Percentiles rank a stretch among this genome's conserved stretches.
These are phyloP conservation scores for Heterodera schachtii DNA, from an alignment of 1,140 invertebrate genomes.

Conservation along the genomic window DNA sequence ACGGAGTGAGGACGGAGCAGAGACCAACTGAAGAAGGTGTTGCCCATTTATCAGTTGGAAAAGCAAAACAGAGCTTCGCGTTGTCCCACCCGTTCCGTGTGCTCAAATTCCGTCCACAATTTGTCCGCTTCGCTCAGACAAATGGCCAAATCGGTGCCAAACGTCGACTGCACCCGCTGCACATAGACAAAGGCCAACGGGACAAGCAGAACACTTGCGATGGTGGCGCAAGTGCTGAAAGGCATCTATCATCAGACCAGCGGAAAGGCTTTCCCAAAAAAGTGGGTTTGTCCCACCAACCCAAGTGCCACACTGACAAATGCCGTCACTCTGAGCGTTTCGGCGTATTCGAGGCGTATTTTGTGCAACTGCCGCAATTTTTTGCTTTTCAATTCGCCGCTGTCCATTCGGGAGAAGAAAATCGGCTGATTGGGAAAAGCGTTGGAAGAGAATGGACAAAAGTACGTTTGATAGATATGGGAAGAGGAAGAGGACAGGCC, in stretches of 20 bases:
- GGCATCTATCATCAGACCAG: neutral
- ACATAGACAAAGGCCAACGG: constrained; percentile 19
- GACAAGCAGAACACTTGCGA: constrained; percentile 10
- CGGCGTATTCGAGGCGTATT: constrained; percentile 13
- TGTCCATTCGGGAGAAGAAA: neutral
- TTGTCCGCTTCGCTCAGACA: constrained; percentile 3
- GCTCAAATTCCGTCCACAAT: constrained; percentile 3
- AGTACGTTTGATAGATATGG: neutral
- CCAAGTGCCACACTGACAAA: constrained; percentile 23
- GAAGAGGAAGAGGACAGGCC: neutral
- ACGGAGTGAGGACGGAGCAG: neutral
- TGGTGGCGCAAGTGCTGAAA: constrained; percentile 11
- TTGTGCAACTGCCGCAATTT: neutral
- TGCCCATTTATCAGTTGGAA: neutral
- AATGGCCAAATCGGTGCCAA: constrained; percentile 10
- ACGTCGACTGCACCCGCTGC: constrained; percentile 10
- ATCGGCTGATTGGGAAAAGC: neutral
- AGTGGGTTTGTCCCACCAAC: neutral
- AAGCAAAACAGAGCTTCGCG: neutral
- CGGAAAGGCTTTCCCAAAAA: neutral
- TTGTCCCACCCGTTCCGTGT: neutral
- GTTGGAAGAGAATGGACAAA: constrained; percentile 3
- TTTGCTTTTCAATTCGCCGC: neutral
- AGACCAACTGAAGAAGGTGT: neutral
- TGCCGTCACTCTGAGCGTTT: constrained; percentile 2